Evolutionary conservation across 1,140 invertebrate genomes (phyloP).

Genomic region (Macrocentrus cingulum): DNA sequence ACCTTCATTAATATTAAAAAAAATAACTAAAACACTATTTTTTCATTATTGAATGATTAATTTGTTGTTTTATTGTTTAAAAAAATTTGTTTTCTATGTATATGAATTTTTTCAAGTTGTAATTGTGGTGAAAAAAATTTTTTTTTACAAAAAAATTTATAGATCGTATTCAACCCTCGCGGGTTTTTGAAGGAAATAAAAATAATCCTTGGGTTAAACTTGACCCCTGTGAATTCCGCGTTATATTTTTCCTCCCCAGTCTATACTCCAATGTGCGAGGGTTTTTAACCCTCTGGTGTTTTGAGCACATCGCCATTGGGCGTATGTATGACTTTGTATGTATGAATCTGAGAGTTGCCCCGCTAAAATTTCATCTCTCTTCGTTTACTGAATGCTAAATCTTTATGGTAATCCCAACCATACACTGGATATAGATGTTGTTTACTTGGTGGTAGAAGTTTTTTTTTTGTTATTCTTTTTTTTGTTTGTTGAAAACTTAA

Average conservation of each 20-base stretch:
- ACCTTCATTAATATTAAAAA: too few relatives aligned
- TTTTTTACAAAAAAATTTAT: too few relatives aligned
- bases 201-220: not conserved
- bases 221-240: not conserved
- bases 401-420: slow-evolving; percentile 14
- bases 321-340: not conserved
- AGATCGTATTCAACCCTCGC: not conserved
- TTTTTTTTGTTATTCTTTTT: too few relatives aligned
- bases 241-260: not conserved
- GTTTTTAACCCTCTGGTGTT: slow-evolving; percentile 5
- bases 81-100: too few relatives aligned
- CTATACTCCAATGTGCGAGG: not conserved
- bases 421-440: not conserved
- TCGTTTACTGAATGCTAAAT: slow-evolving; percentile 16
- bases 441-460: not conserved
- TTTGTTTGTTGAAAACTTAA: too few relatives aligned
- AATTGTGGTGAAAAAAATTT: too few relatives aligned
- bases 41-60: too few relatives aligned
- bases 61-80: too few relatives aligned
- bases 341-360: slow-evolving; percentile 8
- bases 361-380: slow-evolving; percentile 7
- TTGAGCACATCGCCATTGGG: not conserved
- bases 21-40: too few relatives aligned
- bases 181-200: not conserved
- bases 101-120: too few relatives aligned